Conservation (phyloP, 2,888 invertebrate species). For the Drosophila seclusa region DNA sequence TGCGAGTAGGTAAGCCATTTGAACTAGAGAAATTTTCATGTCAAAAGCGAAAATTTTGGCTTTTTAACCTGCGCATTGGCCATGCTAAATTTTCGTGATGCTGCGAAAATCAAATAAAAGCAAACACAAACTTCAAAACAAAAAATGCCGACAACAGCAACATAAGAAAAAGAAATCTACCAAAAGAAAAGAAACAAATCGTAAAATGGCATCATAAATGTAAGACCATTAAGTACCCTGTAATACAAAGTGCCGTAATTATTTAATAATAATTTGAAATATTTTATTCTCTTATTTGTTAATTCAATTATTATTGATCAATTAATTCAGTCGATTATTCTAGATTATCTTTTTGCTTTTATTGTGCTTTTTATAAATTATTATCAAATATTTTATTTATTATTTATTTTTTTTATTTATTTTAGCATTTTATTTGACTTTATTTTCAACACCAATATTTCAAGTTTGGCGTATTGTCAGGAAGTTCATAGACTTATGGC, state of each 20-base stretch:
- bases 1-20: conserved; percentile 5
- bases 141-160: conserved; percentile 57
- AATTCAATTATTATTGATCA: not conserved
- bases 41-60: conserved; percentile 52
- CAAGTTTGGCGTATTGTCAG: too few relatives aligned
- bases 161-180: conserved; percentile 27
- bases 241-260: not conserved
- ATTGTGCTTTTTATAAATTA: not conserved
- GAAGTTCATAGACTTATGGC: not conserved
- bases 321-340: not conserved
- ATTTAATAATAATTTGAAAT: not conserved
- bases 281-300: not conserved
- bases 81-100: conserved; percentile 72
- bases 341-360: not conserved
- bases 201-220: not conserved
- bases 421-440: not conserved
- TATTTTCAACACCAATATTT: not conserved
- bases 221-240: conserved; percentile 3
- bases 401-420: not conserved
- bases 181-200: conserved; percentile 12
- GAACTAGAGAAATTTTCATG: conserved; percentile 58
- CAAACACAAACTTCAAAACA: conserved; percentile 57
- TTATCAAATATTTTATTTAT: not conserved
- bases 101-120: conserved; percentile 69
- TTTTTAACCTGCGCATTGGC: conserved; percentile 56